Evolutionary conservation across 2,113 vertebrate genomes (phyloP).

Genomic region (Ramphastos sulfuratus): DNA sequence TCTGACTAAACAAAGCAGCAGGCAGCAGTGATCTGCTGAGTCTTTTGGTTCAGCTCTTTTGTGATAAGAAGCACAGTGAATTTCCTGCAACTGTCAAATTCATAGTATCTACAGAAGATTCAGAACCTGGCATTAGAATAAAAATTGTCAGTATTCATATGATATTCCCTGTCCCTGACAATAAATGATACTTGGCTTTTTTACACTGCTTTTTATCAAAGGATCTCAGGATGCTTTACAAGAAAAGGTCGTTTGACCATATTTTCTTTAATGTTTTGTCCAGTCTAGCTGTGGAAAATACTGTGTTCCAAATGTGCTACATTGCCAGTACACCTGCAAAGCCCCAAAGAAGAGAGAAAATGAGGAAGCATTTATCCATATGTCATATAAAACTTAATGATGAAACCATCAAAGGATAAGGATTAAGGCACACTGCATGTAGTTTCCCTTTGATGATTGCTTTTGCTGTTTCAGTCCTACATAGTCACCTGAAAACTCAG

Average conservation of each 20-base stretch:
- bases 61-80: neutral
- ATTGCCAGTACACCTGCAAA: neutral
- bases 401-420: neutral
- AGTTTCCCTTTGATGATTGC: neutral
- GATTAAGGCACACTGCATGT: neutral
- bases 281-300: neutral
- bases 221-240: neutral
- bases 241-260: neutral
- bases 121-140: neutral
- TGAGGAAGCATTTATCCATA: neutral
- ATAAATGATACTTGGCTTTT: neutral
- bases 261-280: neutral
- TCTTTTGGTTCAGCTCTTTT: accelerated
- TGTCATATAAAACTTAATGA: neutral
- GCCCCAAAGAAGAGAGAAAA: neutral
- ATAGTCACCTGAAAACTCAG: neutral
- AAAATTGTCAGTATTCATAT: neutral
- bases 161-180: neutral
- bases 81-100: neutral
- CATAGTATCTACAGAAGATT: neutral
- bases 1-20: neutral
- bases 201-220: neutral
- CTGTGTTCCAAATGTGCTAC: neutral
- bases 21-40: neutral
- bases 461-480: neutral